These are phyloP conservation scores for Caenorhabditis briggsae DNA, from an alignment of 1,140 invertebrate species.

Conservation along the genomic window DNA sequence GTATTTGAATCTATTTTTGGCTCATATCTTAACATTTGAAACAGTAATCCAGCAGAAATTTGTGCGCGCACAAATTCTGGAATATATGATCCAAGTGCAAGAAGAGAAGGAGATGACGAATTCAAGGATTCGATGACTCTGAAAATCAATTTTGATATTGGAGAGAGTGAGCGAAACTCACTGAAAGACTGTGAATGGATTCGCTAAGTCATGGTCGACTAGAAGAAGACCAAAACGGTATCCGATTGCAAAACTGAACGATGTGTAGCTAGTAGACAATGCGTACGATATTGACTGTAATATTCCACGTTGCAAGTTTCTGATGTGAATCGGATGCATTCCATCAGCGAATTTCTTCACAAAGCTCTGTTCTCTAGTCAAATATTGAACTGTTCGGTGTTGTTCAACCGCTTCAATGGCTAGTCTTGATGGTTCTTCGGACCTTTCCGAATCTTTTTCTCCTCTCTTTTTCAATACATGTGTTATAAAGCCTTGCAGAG, in stretches of 20 bases:
- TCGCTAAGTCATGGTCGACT: background rate
- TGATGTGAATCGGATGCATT: background rate
- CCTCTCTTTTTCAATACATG: slow-evolving; percentile 1
- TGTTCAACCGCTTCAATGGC: slow-evolving; percentile 17
- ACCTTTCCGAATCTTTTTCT: background rate
- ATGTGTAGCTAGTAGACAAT: slow-evolving; percentile 15
- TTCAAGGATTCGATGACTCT: slow-evolving; percentile 55
- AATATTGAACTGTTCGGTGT: slow-evolving; percentile 21
- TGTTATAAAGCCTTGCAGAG: background rate
- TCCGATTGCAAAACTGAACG: slow-evolving; percentile 31
- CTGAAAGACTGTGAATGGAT: slow-evolving; percentile 33
- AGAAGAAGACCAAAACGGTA: slow-evolving; percentile 17
- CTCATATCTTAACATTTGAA: slow-evolving; percentile 75
- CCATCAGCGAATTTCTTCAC: background rate
- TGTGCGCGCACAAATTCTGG: slow-evolving; percentile 78
- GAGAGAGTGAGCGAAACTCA: background rate
- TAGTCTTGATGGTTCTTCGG: background rate
- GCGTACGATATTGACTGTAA: background rate
- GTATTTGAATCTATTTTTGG: background rate
- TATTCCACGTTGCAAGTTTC: background rate
- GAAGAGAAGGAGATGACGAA: slow-evolving; percentile 42
- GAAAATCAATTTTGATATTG: background rate
- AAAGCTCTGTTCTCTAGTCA: background rate
- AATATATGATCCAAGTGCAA: slow-evolving; percentile 70
- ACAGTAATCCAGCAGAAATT: slow-evolving; percentile 77